These are phyloP conservation scores for Microcebus jonahi DNA, from an alignment of 2,113 vertebrate species.

Conservation along the genomic window DNA sequence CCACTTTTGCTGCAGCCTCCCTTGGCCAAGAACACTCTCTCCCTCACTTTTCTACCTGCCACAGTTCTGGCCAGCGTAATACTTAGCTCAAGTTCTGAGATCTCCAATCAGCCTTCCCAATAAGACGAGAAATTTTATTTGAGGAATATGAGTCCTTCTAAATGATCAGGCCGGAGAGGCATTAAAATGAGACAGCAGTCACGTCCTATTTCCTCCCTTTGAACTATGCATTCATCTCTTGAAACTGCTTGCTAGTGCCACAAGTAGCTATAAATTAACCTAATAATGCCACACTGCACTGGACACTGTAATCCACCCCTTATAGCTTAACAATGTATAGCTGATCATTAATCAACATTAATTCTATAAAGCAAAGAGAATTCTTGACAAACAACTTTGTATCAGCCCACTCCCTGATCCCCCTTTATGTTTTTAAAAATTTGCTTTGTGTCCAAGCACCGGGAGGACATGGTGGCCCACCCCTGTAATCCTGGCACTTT, in stretches of 20 bases:
- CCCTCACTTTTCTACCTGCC: background rate
- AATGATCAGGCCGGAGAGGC: background rate
- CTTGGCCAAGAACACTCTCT: background rate
- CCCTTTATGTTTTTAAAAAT: background rate
- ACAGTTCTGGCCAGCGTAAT: background rate
- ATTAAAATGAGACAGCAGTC: background rate
- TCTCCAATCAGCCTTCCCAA: background rate
- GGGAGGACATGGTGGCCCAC: too few relatives aligned
- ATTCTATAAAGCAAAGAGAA: background rate
- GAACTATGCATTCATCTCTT: background rate
- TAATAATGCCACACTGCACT: background rate
- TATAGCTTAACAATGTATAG: background rate
- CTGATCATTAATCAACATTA: background rate
- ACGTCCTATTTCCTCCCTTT: background rate
- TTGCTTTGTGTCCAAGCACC: too few relatives aligned
- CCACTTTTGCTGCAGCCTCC: background rate
- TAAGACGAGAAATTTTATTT: background rate
- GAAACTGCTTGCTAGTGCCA: background rate
- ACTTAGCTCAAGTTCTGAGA: background rate
- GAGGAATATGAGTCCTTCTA: background rate
- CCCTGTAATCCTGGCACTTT: too few relatives aligned
- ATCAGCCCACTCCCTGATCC: background rate
- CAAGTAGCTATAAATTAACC: too few relatives aligned
- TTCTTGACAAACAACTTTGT: background rate
- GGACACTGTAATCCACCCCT: background rate